phyloP scores from a whole-genome alignment of 2,113 vertebrate species.

The Tor tambroides region DNA sequence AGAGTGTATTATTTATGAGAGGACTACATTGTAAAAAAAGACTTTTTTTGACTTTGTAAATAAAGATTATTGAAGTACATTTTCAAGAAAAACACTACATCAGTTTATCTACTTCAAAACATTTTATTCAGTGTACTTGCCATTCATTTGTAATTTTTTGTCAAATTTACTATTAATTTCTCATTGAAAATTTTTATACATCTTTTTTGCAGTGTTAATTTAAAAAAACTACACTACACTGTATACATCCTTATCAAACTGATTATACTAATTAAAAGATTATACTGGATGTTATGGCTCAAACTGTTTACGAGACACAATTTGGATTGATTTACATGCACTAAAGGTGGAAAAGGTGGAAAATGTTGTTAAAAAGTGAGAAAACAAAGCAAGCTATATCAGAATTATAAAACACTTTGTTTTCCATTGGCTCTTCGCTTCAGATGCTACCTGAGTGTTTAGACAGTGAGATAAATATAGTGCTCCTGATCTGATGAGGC shows the following conservation, averaged over 20 bases:
- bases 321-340: conserved; percentile 37
- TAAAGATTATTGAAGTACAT: neutral
- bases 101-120: too few relatives aligned
- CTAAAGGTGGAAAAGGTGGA: neutral
- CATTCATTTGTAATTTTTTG: too few relatives aligned
- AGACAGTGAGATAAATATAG: neutral
- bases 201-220: neutral
- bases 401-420: too few relatives aligned
- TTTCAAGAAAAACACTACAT: neutral
- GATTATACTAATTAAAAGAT: neutral
- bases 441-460: neutral
- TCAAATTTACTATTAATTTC: neutral
- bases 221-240: neutral
- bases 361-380: neutral
- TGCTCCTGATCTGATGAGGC: neutral
- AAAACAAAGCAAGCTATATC: neutral
- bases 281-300: neutral
- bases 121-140: too few relatives aligned
- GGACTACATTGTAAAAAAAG: neutral
- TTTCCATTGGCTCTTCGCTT: too few relatives aligned
- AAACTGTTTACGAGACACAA: conserved; percentile 3
- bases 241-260: conserved; percentile 29
- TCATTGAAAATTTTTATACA: neutral
- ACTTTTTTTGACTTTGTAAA: neutral
- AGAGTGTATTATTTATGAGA: neutral